phyloP scores from a whole-genome alignment of 2,888 invertebrate species.

The Leptura quadrifasciata region DNA sequence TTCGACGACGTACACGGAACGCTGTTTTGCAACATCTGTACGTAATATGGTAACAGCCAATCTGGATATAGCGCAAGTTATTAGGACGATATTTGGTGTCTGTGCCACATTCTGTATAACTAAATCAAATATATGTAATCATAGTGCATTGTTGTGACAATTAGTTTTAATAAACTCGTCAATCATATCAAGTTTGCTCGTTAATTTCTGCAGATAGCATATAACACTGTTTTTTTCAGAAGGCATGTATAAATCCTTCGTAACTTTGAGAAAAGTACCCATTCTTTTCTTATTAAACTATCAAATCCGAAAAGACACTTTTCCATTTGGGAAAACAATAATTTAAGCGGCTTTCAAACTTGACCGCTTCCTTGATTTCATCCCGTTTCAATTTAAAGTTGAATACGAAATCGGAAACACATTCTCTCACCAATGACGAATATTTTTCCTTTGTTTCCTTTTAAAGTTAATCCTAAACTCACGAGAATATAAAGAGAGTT shows the following conservation, averaged over 20 bases:
- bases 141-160: too few relatives aligned
- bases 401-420: constrained; percentile 3
- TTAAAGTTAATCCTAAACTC: neutral
- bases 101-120: too few relatives aligned
- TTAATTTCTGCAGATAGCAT: too few relatives aligned
- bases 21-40: too few relatives aligned
- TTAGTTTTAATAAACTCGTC: too few relatives aligned
- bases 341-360: constrained; percentile 5
- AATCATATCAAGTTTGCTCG: too few relatives aligned
- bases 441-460: constrained; percentile 15
- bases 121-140: too few relatives aligned
- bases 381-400: constrained; percentile 21
- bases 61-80: too few relatives aligned
- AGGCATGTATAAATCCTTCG: neutral
- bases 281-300: constrained; percentile 3
- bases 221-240: too few relatives aligned
- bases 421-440: neutral
- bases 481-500: constrained; percentile 13
- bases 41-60: too few relatives aligned
- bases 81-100: too few relatives aligned
- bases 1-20: too few relatives aligned
- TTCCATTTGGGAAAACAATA: constrained; percentile 18
- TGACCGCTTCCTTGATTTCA: constrained; percentile 9
- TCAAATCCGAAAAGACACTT: neutral
- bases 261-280: neutral